Conservation (phyloP, 2,888 invertebrate species). For the Cheilosia grossa region DNA sequence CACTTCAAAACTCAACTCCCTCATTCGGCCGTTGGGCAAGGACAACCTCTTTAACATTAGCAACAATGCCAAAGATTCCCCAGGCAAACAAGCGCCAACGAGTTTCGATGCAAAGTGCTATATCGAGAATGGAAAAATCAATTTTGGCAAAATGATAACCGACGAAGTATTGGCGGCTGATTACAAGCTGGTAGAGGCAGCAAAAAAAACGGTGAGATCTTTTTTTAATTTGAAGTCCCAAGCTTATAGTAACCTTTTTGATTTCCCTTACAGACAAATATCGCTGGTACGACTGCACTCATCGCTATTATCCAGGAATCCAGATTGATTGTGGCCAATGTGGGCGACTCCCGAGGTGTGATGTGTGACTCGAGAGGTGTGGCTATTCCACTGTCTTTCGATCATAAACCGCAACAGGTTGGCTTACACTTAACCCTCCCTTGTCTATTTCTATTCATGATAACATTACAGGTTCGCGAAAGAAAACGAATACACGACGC, state of each 20-base stretch:
- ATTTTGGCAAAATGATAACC: conserved; percentile 91
- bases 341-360: conserved; percentile 97
- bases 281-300: conserved; percentile 95
- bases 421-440: not conserved
- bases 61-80: conserved; percentile 76
- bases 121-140: conserved; percentile 89
- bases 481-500: conserved; percentile 96
- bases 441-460: not conserved
- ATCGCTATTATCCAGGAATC: conserved; percentile 93
- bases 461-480: conserved; percentile 89
- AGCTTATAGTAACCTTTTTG: not conserved
- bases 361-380: conserved; percentile 96
- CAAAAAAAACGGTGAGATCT: conserved; percentile 87
- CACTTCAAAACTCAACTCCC: conserved; percentile 81
- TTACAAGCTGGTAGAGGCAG: conserved; percentile 90
- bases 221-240: not conserved
- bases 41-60: conserved; percentile 80
- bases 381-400: conserved; percentile 95
- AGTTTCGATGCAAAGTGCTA: conserved; percentile 85
- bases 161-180: conserved; percentile 95
- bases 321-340: conserved; percentile 95
- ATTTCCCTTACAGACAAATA: conserved; percentile 84
- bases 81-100: conserved; percentile 77
- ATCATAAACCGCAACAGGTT: conserved; percentile 98
- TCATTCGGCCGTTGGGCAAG: conserved; percentile 79